Evolutionary conservation across 2,797 vertebrate genomes (phyloP).

Genomic region (Eurystomus glaucurus): DNA sequence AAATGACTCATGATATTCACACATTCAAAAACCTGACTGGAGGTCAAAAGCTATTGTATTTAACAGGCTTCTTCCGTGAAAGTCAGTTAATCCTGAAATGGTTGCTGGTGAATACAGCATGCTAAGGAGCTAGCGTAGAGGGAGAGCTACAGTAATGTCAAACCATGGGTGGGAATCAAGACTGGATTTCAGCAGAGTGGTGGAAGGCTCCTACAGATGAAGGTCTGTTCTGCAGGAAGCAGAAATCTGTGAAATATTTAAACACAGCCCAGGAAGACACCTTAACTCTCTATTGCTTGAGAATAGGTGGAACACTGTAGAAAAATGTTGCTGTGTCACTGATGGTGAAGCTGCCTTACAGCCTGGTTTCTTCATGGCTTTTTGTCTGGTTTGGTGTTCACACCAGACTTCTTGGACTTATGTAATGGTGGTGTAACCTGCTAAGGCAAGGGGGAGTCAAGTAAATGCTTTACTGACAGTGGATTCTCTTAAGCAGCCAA

Average conservation of each 20-base stretch:
- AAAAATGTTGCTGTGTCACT: not conserved
- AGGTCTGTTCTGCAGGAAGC: not conserved
- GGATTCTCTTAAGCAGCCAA: not conserved
- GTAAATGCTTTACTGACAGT: not conserved
- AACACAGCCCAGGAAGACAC: not conserved
- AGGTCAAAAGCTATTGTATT: conserved; percentile 1
- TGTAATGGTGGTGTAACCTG: not conserved
- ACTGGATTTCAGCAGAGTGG: not conserved
- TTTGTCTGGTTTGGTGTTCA: not conserved
- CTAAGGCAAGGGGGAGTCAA: not conserved
- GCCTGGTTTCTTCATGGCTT: not conserved
- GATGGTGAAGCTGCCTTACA: not conserved
- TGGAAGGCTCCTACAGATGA: not conserved
- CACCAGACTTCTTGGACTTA: rapidly evolving
- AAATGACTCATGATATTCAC: not conserved
- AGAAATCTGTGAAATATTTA: not conserved
- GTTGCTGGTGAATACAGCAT: not conserved
- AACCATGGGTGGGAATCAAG: rapidly evolving
- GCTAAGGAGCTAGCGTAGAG: not conserved
- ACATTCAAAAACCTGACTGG: not conserved
- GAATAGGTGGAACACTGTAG: not conserved
- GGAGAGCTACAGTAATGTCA: not conserved
- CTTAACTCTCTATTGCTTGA: not conserved
- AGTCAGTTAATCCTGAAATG: not conserved
- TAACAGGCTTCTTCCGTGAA: not conserved